phyloP scores from a whole-genome alignment of 2,113 vertebrate genomes.

The Serinus canaria region DNA sequence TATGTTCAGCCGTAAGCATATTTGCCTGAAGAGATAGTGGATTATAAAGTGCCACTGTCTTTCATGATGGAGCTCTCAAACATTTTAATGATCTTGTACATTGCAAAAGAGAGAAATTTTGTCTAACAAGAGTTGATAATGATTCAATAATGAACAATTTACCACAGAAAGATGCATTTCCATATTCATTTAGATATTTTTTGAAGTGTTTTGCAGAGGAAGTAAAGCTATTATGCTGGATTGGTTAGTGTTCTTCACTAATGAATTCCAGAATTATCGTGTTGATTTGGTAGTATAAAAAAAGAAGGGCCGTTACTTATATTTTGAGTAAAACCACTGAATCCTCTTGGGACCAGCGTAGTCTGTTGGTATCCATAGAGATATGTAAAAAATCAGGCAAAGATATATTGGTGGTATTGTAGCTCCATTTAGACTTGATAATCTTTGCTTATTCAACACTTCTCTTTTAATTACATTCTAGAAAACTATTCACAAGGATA shows the following conservation, averaged over 20 bases:
- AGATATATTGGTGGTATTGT: constrained; percentile 46
- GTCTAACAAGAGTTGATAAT: constrained; percentile 76
- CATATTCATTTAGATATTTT: constrained; percentile 79
- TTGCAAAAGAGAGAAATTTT: constrained; percentile 75
- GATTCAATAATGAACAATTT: constrained; percentile 79
- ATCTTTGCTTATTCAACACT: constrained; percentile 56
- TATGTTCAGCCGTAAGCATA: constrained; percentile 72
- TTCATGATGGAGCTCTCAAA: constrained; percentile 75
- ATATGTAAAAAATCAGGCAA: constrained; percentile 42
- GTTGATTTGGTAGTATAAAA: constrained; percentile 68
- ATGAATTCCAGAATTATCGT: constrained; percentile 76
- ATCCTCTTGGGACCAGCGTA: constrained; percentile 33
- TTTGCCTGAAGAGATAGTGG: constrained; percentile 75
- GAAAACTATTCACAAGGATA: constrained; percentile 18
- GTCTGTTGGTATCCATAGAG: constrained; percentile 56
- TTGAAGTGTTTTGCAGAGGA: constrained; percentile 75
- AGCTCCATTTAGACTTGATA: constrained; percentile 45
- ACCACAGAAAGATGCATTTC: constrained; percentile 72
- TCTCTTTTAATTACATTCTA: constrained; percentile 55
- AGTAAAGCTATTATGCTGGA: constrained; percentile 73
- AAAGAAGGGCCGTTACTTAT: constrained; percentile 49
- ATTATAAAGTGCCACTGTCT: constrained; percentile 75
- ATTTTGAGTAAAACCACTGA: constrained; percentile 63
- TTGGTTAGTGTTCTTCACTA: constrained; percentile 70
- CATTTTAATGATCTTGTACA: constrained; percentile 74